phyloP scores from a whole-genome alignment of 2,797 vertebrate species.

The Euthynnus affinis region DNA sequence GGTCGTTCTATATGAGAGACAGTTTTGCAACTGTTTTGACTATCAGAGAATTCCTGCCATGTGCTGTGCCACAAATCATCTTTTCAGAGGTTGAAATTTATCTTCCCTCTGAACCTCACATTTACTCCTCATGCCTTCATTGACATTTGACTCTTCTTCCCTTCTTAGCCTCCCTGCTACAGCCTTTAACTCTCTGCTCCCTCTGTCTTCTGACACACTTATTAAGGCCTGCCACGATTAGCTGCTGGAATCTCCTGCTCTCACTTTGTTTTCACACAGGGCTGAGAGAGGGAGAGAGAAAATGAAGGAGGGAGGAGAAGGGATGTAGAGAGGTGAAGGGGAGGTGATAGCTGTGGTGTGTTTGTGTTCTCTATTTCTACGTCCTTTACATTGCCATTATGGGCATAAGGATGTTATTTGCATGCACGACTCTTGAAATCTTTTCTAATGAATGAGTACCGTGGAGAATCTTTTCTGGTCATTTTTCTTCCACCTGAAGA shows the following conservation, averaged over 20 bases:
- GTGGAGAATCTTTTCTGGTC: slow-evolving; percentile 33
- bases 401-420: slow-evolving; percentile 41
- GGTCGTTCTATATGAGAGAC: neutral
- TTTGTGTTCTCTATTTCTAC: slow-evolving; percentile 59
- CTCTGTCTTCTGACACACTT: slow-evolving; percentile 63
- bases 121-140: slow-evolving; percentile 54
- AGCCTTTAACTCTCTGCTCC: slow-evolving; percentile 28
- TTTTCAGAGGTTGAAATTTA: slow-evolving; percentile 31
- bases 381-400: slow-evolving; percentile 55
- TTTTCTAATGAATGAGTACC: slow-evolving; percentile 50
- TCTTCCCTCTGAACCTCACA: slow-evolving; percentile 38
- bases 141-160: slow-evolving; percentile 76
- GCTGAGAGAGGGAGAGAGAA: slow-evolving; percentile 63
- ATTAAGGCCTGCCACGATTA: slow-evolving; percentile 75
- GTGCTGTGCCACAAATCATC: slow-evolving; percentile 27
- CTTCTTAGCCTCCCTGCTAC: slow-evolving; percentile 7
- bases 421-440: slow-evolving; percentile 35
- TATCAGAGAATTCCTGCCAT: slow-evolving; percentile 6
- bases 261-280: slow-evolving; percentile 78
- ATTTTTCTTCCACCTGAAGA: slow-evolving; percentile 35
- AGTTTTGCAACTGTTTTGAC: slow-evolving; percentile 9
- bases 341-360: slow-evolving; percentile 62
- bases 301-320: slow-evolving; percentile 56
- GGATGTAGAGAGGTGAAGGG: slow-evolving; percentile 62
- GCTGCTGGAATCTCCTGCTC: slow-evolving; percentile 76